Conservation (phyloP, 2,888 invertebrate genomes). For the Acanthosepion lycidas region DNA sequence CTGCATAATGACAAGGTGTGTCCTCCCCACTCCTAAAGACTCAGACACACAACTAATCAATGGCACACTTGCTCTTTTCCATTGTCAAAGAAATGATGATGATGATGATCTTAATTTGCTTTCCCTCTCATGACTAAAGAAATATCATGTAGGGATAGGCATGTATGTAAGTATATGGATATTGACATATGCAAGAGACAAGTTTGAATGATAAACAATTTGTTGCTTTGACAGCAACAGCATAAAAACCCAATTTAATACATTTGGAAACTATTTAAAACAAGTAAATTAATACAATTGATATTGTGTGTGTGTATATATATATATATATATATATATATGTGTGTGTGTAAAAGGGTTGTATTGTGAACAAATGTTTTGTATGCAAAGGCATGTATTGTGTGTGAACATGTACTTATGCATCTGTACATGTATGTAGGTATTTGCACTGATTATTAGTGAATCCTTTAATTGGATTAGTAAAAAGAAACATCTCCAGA, state of each 20-base stretch:
- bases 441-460: too few species aligned
- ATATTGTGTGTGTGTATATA: too few species aligned
- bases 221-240: neutral
- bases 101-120: neutral
- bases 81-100: constrained; percentile 15
- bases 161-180: neutral
- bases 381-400: neutral
- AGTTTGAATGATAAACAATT: neutral
- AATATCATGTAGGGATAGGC: neutral
- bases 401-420: neutral
- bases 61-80: neutral
- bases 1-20: neutral
- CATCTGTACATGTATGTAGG: neutral
- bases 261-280: neutral
- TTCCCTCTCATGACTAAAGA: neutral
- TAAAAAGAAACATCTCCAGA: too few species aligned
- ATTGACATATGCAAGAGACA: neutral
- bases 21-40: neutral
- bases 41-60: neutral
- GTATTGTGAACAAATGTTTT: neutral
- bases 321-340: neutral
- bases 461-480: too few species aligned
- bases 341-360: neutral
- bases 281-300: neutral
- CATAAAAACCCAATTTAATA: neutral